These are phyloP conservation scores for Actinia tenebrosa DNA, from an alignment of 64 coral and sea anemone genomes.

Conservation along the genomic window DNA sequence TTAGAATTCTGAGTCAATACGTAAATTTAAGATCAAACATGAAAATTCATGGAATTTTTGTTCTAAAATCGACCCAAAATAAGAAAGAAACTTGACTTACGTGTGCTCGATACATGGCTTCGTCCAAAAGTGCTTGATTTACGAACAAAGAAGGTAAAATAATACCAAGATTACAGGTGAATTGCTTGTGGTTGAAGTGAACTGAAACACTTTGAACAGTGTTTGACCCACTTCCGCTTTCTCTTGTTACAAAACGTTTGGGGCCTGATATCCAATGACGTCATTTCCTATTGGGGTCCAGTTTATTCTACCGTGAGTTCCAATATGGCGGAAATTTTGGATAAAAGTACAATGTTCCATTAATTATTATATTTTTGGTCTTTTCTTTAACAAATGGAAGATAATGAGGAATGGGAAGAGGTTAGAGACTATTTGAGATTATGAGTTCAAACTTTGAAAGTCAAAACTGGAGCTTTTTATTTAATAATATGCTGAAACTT, in stretches of 20 bases:
- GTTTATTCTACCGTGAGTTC: neutral
- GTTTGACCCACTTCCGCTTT: neutral
- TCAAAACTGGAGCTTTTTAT: neutral
- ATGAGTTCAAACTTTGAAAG: neutral
- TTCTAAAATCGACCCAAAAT: neutral
- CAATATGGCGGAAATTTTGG: neutral
- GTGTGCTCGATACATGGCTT: slow-evolving; percentile 47
- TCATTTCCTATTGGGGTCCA: neutral
- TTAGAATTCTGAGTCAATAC: neutral
- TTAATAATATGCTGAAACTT: neutral
- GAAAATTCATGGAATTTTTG: neutral
- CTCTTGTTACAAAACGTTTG: neutral
- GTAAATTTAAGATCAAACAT: neutral
- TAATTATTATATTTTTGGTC: neutral
- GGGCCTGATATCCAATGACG: neutral
- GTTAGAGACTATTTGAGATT: neutral
- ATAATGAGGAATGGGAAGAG: slow-evolving; percentile 45
- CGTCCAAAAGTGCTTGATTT: slow-evolving; percentile 1
- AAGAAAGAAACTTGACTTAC: slow-evolving; percentile 20
- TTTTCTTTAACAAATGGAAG: slow-evolving; percentile 2
- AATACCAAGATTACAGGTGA: slow-evolving; percentile 13
- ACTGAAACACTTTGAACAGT: neutral
- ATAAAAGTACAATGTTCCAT: neutral
- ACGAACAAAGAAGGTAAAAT: slow-evolving; percentile 2
- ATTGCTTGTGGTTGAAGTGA: neutral